Evolutionary conservation across 2,113 vertebrate genomes (phyloP).

Genomic region (Aldabrachelys gigantea): DNA sequence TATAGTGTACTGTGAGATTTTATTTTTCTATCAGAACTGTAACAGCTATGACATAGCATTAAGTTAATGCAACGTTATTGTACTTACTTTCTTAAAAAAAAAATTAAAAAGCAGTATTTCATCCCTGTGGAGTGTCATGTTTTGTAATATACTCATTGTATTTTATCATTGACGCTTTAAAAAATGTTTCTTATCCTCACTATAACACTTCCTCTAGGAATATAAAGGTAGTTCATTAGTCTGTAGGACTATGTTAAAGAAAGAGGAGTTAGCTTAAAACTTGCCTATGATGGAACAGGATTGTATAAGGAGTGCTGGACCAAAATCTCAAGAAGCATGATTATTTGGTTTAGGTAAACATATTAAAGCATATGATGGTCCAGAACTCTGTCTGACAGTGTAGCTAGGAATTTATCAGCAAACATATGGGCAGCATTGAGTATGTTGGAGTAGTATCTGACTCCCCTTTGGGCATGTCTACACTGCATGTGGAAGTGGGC

Average conservation of each 20-base stretch:
- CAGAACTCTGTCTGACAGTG: not conserved
- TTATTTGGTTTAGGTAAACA: not conserved
- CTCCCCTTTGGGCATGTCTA: not conserved
- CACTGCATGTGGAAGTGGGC: too few species aligned
- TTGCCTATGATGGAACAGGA: not conserved
- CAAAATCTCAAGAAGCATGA: not conserved
- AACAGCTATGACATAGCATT: constrained; percentile 73
- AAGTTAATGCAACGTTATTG: constrained; percentile 72
- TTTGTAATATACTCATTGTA: not conserved
- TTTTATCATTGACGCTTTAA: not conserved
- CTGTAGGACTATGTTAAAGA: not conserved
- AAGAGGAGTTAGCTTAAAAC: not conserved
- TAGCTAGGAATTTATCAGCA: not conserved
- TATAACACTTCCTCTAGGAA: not conserved
- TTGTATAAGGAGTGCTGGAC: not conserved
- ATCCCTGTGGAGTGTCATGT: constrained; percentile 32
- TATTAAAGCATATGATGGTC: rapidly evolving
- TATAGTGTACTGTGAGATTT: constrained; percentile 75
- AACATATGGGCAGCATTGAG: not conserved
- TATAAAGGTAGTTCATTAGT: not conserved
- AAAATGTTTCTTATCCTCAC: not conserved
- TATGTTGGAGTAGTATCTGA: not conserved
- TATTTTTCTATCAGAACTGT: constrained; percentile 81
- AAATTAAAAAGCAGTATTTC: constrained; percentile 65
- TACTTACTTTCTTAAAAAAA: constrained; percentile 67